phyloP scores from a whole-genome alignment of 2,888 invertebrate species.

The Epinotia bilunana region DNA sequence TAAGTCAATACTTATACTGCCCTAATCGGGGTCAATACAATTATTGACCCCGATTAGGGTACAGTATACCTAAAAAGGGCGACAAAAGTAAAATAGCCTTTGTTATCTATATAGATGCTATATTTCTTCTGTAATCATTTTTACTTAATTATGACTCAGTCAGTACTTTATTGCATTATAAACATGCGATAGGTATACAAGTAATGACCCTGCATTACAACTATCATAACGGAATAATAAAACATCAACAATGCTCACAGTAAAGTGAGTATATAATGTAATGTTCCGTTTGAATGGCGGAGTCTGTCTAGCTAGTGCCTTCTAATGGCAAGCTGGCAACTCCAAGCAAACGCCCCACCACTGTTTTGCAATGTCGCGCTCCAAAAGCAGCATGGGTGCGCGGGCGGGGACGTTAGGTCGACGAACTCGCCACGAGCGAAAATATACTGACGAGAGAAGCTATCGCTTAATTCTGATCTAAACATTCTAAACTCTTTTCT shows the following conservation, averaged over 20 bases:
- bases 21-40: too few relatives aligned
- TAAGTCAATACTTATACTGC: too few relatives aligned
- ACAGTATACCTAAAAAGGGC: not conserved
- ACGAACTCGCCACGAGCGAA: slow-evolving; percentile 67
- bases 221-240: slow-evolving; percentile 1
- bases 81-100: not conserved
- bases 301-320: slow-evolving; percentile 29
- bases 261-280: slow-evolving; percentile 3
- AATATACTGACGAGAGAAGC: slow-evolving; percentile 61
- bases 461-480: slow-evolving; percentile 50
- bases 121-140: not conserved
- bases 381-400: slow-evolving; percentile 70
- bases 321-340: slow-evolving; percentile 42
- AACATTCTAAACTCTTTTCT: slow-evolving; percentile 43
- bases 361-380: slow-evolving; percentile 74
- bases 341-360: slow-evolving; percentile 53
- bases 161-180: not conserved
- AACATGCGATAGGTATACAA: not conserved
- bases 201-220: not conserved
- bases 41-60: not conserved
- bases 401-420: slow-evolving; percentile 70
- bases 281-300: slow-evolving; percentile 43
- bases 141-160: not conserved
- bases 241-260: slow-evolving; percentile 1
- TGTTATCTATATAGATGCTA: not conserved